Conservation (phyloP, 2,888 invertebrate genomes). For the Cerceris rybyensis region DNA sequence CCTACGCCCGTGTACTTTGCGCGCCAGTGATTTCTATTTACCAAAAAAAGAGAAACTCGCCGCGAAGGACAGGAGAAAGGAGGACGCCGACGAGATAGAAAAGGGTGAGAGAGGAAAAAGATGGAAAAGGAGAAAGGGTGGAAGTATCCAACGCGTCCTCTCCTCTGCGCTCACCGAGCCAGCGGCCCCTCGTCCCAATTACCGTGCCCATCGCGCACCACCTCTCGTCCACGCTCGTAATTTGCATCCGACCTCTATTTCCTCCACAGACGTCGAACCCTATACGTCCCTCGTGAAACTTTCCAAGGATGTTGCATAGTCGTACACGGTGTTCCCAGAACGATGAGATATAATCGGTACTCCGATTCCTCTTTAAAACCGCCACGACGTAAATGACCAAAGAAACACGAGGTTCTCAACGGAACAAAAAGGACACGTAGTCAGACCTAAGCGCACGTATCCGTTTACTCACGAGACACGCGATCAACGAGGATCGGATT, state of each 20-base stretch:
- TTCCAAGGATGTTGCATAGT: background rate
- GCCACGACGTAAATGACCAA: background rate
- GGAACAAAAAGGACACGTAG: background rate
- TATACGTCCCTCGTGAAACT: constrained; percentile 10
- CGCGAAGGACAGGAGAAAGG: constrained; percentile 17
- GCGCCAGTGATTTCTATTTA: constrained; percentile 55
- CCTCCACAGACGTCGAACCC: constrained; percentile 38
- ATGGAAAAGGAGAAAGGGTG: constrained; percentile 18
- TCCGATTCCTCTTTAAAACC: background rate
- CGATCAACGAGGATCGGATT: constrained; percentile 41
- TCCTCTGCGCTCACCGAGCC: constrained; percentile 42
- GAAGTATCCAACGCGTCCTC: constrained; percentile 50
- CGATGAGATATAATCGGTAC: background rate
- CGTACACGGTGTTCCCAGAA: background rate
- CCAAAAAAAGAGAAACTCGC: constrained; percentile 9
- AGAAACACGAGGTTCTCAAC: background rate
- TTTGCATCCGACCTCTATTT: constrained; percentile 70
- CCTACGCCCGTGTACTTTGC: constrained; percentile 50
- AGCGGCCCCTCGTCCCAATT: constrained; percentile 67
- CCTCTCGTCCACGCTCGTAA: constrained; percentile 59
- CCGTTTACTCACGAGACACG: constrained; percentile 57
- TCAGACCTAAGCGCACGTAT: background rate
- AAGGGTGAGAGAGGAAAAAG: constrained; percentile 40
- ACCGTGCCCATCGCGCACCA: constrained; percentile 61
- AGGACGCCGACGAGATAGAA: constrained; percentile 4